phyloP scores from a whole-genome alignment of 2,113 vertebrate species.

The Eptesicus fuscus region DNA sequence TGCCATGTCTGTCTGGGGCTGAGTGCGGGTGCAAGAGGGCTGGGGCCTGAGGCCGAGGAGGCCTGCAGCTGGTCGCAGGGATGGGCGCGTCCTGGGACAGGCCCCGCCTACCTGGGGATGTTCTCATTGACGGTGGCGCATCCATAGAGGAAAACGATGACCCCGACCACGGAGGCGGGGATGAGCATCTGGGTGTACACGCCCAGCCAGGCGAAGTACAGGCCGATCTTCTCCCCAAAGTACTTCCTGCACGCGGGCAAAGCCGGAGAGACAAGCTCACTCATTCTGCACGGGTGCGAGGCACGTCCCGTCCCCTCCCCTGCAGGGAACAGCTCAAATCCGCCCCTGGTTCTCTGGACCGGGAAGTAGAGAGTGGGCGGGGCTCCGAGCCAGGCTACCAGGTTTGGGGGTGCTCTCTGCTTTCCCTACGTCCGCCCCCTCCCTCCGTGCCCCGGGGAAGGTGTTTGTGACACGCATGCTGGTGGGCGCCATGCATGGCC shows the following conservation, averaged over 20 bases:
- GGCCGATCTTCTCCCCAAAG: conserved; percentile 97
- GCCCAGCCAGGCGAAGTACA: conserved; percentile 98
- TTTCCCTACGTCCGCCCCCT: background rate
- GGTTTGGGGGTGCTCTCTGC: background rate
- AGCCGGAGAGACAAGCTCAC: fast-evolving
- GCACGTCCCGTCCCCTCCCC: fast-evolving
- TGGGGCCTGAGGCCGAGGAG: background rate
- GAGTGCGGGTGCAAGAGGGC: fast-evolving
- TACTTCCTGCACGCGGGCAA: conserved; percentile 87
- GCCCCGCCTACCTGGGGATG: conserved; percentile 90
- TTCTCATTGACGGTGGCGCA: conserved; percentile 94
- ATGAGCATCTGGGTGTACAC: conserved; percentile 99
- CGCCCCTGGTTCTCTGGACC: background rate
- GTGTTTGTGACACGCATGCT: fast-evolving
- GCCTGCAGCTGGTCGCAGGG: background rate
- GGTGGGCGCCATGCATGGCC: fast-evolving
- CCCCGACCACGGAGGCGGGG: conserved; percentile 93
- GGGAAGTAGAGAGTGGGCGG: fast-evolving
- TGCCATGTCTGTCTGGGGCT: fast-evolving
- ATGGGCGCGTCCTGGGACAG: fast-evolving
- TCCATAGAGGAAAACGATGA: conserved; percentile 97
- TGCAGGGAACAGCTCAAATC: fast-evolving
- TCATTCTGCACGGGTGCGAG: fast-evolving
- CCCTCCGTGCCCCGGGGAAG: background rate
- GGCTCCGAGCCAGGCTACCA: background rate